Evolutionary conservation across 2,888 invertebrate genomes (phyloP).

Genomic region (Adineta ricciae): DNA sequence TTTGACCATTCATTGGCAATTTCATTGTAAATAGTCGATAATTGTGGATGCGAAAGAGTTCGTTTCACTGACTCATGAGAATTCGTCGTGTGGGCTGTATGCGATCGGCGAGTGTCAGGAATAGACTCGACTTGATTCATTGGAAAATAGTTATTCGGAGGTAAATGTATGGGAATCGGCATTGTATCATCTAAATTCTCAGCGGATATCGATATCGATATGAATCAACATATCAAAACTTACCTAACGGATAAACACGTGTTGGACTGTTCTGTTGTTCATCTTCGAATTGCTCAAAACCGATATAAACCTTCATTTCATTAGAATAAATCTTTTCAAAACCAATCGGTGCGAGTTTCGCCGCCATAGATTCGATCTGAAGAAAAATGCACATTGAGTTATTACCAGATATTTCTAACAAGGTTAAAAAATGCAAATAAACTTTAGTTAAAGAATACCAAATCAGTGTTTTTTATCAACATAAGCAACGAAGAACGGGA

Average conservation of each 20-base stretch:
- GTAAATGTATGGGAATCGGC: not conserved
- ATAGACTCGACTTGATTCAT: not conserved
- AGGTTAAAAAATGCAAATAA: too few relatives aligned
- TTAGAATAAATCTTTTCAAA: not conserved
- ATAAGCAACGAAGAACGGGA: too few relatives aligned
- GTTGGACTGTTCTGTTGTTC: not conserved
- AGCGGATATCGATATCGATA: too few relatives aligned
- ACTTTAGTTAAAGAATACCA: too few relatives aligned
- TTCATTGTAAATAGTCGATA: not conserved
- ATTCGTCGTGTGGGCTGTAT: not conserved
- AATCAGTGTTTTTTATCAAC: too few relatives aligned
- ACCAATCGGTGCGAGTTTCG: not conserved
- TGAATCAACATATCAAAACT: not conserved
- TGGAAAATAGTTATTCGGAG: not conserved
- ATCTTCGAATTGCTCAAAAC: not conserved
- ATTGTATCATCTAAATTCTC: not conserved
- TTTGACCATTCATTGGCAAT: not conserved
- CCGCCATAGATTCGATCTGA: not conserved
- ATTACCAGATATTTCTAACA: too few relatives aligned
- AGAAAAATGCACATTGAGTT: too few relatives aligned
- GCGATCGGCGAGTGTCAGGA: not conserved
- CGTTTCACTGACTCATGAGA: not conserved
- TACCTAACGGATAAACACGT: not conserved
- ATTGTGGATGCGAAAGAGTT: not conserved
- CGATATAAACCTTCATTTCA: not conserved